These are phyloP conservation scores for Pygoscelis adeliae DNA, from an alignment of 2,113 vertebrate genomes.

Conservation along the genomic window DNA sequence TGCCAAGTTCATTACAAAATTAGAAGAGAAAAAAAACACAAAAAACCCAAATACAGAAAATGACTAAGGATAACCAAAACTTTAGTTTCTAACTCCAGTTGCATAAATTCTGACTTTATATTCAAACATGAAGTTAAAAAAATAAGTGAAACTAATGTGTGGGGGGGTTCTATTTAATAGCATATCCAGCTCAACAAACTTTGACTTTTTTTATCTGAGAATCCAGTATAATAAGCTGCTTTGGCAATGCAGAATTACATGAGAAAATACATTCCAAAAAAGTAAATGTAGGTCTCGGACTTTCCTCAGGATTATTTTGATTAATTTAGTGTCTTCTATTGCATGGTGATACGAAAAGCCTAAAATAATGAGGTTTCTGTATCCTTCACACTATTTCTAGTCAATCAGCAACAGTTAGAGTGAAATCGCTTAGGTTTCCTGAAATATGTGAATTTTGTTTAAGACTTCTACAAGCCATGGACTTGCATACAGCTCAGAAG, in stretches of 20 bases:
- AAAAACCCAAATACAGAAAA: not conserved
- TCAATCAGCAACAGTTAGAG: not conserved
- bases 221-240: not conserved
- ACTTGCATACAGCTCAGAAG: not conserved
- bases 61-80: not conserved
- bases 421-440: not conserved
- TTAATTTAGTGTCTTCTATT: constrained; percentile 3
- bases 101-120: not conserved
- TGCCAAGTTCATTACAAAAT: not conserved
- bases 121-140: not conserved
- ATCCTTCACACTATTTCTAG: not conserved
- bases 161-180: not conserved
- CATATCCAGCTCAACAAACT: not conserved
- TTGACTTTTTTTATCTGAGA: not conserved
- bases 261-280: constrained; percentile 4
- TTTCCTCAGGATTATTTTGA: not conserved
- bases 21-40: not conserved
- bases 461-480: not conserved
- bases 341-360: not conserved
- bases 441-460: not conserved
- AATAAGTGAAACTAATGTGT: not conserved
- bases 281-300: not conserved
- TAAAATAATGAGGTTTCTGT: constrained; percentile 14
- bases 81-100: not conserved
- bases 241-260: not conserved